Evolutionary conservation across 2,113 vertebrate species (phyloP).

Genomic region (Isichthys henryi): DNA sequence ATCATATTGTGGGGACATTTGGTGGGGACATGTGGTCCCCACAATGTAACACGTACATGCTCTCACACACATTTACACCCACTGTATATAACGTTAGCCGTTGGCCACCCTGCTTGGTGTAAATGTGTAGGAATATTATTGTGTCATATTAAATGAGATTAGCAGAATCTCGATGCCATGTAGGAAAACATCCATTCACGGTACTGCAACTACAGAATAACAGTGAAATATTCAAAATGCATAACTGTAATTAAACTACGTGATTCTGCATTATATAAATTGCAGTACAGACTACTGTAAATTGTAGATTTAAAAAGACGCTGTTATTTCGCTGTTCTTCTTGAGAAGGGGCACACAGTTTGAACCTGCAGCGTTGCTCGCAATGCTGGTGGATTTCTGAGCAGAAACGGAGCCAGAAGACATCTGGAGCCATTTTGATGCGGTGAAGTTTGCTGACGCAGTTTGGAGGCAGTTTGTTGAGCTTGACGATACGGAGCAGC

Average conservation of each 20-base stretch:
- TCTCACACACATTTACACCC: background rate
- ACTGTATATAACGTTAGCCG: background rate
- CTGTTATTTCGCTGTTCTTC: background rate
- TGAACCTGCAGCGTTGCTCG: background rate
- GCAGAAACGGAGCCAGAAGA: background rate
- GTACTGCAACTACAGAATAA: background rate
- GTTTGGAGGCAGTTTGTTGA: no score
- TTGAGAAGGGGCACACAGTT: background rate
- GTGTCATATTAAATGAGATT: background rate
- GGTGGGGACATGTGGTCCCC: background rate
- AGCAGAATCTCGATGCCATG: background rate
- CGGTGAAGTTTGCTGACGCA: conserved; percentile 1
- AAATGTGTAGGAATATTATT: background rate
- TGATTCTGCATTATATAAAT: background rate
- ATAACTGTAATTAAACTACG: background rate
- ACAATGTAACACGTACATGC: background rate
- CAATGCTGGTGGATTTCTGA: background rate
- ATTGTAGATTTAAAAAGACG: background rate
- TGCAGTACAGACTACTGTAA: background rate
- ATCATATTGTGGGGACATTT: background rate
- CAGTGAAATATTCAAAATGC: background rate
- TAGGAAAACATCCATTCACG: background rate
- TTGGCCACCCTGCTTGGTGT: background rate
- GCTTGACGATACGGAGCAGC: no score
- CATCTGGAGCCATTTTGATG: background rate